phyloP scores from a whole-genome alignment of 2,113 vertebrate genomes.

The Phaetusa simplex region DNA sequence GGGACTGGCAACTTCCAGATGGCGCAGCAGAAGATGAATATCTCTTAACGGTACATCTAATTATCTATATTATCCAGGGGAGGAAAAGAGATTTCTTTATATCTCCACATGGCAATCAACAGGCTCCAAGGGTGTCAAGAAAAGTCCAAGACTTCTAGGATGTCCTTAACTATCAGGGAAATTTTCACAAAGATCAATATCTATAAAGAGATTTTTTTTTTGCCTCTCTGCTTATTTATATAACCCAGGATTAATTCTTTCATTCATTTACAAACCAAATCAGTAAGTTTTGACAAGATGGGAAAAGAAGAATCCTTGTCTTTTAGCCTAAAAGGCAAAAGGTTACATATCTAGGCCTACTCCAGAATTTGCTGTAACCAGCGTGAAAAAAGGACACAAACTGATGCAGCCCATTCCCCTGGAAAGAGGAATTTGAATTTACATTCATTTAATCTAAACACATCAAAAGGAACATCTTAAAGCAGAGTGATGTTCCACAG shows the following conservation, averaged over 20 bases:
- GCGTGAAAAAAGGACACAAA: background rate
- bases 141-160: background rate
- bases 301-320: background rate
- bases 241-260: background rate
- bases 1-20: constrained; percentile 3
- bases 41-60: constrained; percentile 10
- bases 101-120: background rate
- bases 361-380: background rate
- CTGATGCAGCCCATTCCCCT: background rate
- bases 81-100: background rate
- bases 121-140: background rate
- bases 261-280: background rate
- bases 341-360: background rate
- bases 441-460: constrained; percentile 24
- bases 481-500: constrained; percentile 24
- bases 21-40: background rate
- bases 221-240: background rate
- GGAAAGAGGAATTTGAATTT: constrained; percentile 33
- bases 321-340: background rate
- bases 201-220: background rate
- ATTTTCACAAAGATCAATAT: background rate
- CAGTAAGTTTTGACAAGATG: background rate
- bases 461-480: constrained; percentile 46
- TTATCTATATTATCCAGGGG: constrained; percentile 7
- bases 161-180: background rate